Conservation (phyloP, 1,140 invertebrate species). For the Papilio helenus region DNA sequence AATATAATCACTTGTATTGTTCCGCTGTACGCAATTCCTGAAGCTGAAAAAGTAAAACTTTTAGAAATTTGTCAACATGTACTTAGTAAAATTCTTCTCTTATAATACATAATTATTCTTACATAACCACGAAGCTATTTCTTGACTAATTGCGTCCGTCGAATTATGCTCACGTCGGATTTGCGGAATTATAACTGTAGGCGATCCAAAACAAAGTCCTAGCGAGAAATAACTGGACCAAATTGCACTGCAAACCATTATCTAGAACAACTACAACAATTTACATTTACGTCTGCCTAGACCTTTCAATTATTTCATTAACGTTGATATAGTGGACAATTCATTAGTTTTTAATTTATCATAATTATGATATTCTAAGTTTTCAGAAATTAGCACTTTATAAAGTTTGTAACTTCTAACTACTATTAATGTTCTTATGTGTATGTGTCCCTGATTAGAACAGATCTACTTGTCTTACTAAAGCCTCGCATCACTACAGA, state of each 20-base stretch:
- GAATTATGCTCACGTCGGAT: slow-evolving; percentile 48
- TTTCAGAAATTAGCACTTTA: too few species aligned
- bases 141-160: slow-evolving; percentile 42
- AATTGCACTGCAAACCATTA: slow-evolving; percentile 46
- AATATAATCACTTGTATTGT: not conserved
- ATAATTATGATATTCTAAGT: too few species aligned
- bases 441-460: too few species aligned
- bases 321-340: not conserved
- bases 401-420: too few species aligned
- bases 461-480: too few species aligned
- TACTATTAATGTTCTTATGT: too few species aligned
- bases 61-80: slow-evolving; percentile 9
- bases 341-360: too few species aligned
- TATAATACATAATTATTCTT: slow-evolving; percentile 25
- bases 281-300: not conserved
- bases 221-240: slow-evolving; percentile 48
- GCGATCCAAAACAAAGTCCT: slow-evolving; percentile 47
- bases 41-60: not conserved
- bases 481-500: too few species aligned
- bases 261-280: slow-evolving; percentile 40
- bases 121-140: slow-evolving; percentile 52
- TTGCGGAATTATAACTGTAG: slow-evolving; percentile 49
- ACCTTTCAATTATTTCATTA: not conserved
- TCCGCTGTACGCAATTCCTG: slow-evolving; percentile 5
- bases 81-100: not conserved